These are phyloP conservation scores for Marisa cornuarietis DNA, from an alignment of 1,140 invertebrate genomes.

Conservation along the genomic window DNA sequence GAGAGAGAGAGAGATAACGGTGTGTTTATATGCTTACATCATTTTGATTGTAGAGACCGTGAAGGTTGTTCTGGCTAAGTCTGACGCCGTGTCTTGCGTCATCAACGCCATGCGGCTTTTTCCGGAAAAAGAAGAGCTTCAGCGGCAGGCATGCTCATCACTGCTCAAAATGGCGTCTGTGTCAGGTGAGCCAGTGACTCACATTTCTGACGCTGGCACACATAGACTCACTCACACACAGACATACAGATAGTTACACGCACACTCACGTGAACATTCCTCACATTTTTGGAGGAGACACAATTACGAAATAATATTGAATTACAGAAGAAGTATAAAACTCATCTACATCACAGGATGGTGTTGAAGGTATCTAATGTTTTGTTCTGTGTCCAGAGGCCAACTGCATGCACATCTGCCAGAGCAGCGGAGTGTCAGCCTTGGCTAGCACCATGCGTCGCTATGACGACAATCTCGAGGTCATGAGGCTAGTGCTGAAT, in stretches of 20 bases:
- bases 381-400: constrained; percentile 28
- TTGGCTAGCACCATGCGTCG: constrained; percentile 26
- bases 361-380: too few species aligned
- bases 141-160: constrained; percentile 34
- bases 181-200: constrained; percentile 28
- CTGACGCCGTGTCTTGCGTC: constrained; percentile 37
- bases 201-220: neutral
- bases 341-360: too few species aligned
- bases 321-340: too few species aligned
- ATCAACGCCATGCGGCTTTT: constrained; percentile 36
- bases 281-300: too few species aligned
- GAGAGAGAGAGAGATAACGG: neutral
- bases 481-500: constrained; percentile 29
- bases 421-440: constrained; percentile 32
- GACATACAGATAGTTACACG: too few species aligned
- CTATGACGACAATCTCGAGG: constrained; percentile 29
- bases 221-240: neutral
- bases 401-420: constrained; percentile 40
- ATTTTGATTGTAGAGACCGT: constrained; percentile 31
- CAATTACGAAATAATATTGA: too few species aligned
- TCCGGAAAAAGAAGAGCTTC: constrained; percentile 36
- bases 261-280: too few species aligned
- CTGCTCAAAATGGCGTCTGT: constrained; percentile 38
- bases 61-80: constrained; percentile 40
- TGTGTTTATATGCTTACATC: neutral